Conservation (phyloP, 2,888 invertebrate genomes). For the Monoplex corrugatus region DNA sequence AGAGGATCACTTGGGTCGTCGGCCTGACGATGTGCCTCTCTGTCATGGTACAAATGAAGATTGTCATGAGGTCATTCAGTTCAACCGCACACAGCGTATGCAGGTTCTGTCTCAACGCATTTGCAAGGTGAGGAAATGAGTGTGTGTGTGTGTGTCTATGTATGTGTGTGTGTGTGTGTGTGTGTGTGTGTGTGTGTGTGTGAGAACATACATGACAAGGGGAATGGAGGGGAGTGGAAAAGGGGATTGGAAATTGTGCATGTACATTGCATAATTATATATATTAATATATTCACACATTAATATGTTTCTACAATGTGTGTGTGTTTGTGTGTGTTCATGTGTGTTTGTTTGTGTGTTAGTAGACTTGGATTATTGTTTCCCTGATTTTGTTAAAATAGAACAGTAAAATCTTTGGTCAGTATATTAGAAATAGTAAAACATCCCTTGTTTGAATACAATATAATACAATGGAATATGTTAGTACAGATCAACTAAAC, state of each 20-base stretch:
- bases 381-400: too few species aligned
- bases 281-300: too few species aligned
- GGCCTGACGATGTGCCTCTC: slow-evolving; percentile 72
- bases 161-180: slow-evolving; percentile 21
- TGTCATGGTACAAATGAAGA: slow-evolving; percentile 60
- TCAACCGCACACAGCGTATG: slow-evolving; percentile 58
- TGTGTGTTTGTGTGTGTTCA: neutral
- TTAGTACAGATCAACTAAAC: too few species aligned
- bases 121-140: slow-evolving; percentile 50
- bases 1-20: slow-evolving; percentile 70
- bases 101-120: slow-evolving; percentile 56
- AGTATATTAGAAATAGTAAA: too few species aligned
- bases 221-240: too few species aligned
- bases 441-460: too few species aligned
- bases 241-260: too few species aligned
- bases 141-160: neutral
- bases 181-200: neutral
- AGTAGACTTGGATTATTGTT: too few species aligned
- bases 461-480: too few species aligned
- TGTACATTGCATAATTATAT: too few species aligned
- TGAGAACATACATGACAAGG: neutral
- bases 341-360: neutral
- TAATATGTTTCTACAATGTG: neutral
- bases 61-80: slow-evolving; percentile 62
- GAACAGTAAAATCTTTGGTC: too few species aligned